Base-by-base conservation (phyloP, 2,113 vertebrate species). In the Alectura lathami region DNA sequence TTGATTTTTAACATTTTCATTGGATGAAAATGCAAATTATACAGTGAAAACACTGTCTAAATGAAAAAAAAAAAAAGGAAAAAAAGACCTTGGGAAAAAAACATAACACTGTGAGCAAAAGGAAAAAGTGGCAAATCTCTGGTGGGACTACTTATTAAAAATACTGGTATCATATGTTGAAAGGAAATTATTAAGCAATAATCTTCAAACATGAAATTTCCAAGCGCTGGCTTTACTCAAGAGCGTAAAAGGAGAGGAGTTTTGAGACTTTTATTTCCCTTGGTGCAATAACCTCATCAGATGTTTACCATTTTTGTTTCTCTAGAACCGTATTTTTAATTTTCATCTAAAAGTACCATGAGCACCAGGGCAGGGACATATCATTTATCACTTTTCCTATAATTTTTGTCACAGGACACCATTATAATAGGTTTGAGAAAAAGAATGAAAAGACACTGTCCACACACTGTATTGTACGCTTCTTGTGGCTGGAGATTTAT, bases 1-100 rank as follows among this genome's bases (percentile, higher is more conserved):
- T 75, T 85, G 24, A 68, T 93, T 85, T 88, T 87, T 63, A 82
- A 57, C 22, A 42, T 92, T 79, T 85, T 79, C 13, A 50, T 54
- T 85, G 23, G 47, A 43, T 94, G 43, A 83, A 94, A 95, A 94
- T 51, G 9, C n/a, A 72, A 42, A 16, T 50, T 34, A 50, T 21
- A 63, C 14, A 78, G 34, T n/a, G 18, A 90, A 86, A 76, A 73
- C 69, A 88, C 10, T 53, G 30, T 69, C 38, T 63, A 13, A 75
- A 50, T n/a, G 14, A 5, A 59, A 66, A 67, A 23, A 8, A 69
- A 69, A 64, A 13, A 36, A 42, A 63, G 24, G 16, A 63, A 27
- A 64, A 63, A 38, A 29, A 20, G 56, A 30, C 29, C 32, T 32
- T 32, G 20, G 27, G 13, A 27, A 68, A n/a, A 57, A 88, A 74